phyloP scores from a whole-genome alignment of 1,140 invertebrate species.

The Copidosoma floridanum region DNA sequence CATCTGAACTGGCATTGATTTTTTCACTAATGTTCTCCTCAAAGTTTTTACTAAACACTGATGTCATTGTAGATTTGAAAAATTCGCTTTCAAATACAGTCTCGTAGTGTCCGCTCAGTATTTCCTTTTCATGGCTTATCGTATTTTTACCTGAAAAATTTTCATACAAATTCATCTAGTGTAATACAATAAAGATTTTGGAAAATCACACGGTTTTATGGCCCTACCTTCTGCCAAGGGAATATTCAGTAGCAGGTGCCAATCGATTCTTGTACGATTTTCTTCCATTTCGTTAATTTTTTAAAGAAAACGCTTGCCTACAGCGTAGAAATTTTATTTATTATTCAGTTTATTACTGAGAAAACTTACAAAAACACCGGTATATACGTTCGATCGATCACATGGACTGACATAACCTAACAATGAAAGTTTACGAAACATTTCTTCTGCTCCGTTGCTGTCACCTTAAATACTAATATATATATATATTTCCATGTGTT shows the following conservation, averaged over 20 bases:
- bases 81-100: constrained; percentile 25
- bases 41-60: constrained; percentile 23
- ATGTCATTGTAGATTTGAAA: constrained; percentile 2
- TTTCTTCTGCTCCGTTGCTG: no score
- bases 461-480: no score
- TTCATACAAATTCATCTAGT: constrained; percentile 1
- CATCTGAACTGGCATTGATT: constrained; percentile 22
- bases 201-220: no score
- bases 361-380: no score
- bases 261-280: neutral
- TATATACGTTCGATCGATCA: no score
- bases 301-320: no score
- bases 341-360: neutral
- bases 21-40: constrained; percentile 22
- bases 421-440: no score
- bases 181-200: neutral
- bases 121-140: neutral
- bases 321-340: neutral
- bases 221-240: constrained; percentile 15
- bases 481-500: no score
- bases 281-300: constrained; percentile 6
- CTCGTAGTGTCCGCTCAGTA: constrained; percentile 33
- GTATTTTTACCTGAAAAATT: constrained; percentile 20
- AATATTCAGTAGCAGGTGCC: constrained; percentile 10
- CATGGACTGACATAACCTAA: no score